A percentile compares a stretch with the other conserved stretches of the same genome.
Conservation (phyloP, 2,113 vertebrate species). For the Archilochus colubris region DNA sequence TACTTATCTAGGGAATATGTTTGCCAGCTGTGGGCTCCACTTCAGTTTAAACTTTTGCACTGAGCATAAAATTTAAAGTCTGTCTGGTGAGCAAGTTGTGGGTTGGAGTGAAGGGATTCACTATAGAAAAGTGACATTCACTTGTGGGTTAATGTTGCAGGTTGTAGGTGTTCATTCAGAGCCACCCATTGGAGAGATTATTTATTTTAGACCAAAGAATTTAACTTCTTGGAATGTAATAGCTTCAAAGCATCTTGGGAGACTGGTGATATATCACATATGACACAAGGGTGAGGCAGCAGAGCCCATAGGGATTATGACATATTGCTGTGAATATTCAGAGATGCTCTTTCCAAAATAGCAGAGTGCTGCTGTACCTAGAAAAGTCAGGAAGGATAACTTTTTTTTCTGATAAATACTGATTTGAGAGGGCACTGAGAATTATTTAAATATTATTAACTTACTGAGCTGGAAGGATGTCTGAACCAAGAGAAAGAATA, state of each 20-base stretch:
- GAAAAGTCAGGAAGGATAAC: slow-evolving; percentile 4
- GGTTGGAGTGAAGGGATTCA: neutral
- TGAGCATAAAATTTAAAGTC: neutral
- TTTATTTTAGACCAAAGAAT: neutral
- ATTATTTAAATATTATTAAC: slow-evolving; percentile 7
- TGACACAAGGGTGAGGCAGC: slow-evolving; percentile 9
- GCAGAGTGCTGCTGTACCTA: neutral
- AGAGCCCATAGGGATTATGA: slow-evolving; percentile 16
- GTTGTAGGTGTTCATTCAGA: neutral
- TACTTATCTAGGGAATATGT: neutral
- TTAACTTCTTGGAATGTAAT: neutral
- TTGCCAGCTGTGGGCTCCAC: neutral
- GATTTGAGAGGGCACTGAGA: neutral
- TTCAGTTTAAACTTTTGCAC: neutral
- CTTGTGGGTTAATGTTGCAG: accelerated
- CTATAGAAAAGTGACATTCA: neutral
- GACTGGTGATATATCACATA: neutral
- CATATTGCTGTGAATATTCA: slow-evolving; percentile 33
- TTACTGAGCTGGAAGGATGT: neutral
- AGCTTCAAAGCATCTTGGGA: neutral
- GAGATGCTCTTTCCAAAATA: slow-evolving; percentile 1
- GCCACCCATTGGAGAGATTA: neutral
- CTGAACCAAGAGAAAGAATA: neutral
- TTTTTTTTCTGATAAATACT: neutral
- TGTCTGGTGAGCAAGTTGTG: neutral